Base-by-base conservation (phyloP, 1,140 invertebrate genomes). In the Condylostylus longicornis region DNA sequence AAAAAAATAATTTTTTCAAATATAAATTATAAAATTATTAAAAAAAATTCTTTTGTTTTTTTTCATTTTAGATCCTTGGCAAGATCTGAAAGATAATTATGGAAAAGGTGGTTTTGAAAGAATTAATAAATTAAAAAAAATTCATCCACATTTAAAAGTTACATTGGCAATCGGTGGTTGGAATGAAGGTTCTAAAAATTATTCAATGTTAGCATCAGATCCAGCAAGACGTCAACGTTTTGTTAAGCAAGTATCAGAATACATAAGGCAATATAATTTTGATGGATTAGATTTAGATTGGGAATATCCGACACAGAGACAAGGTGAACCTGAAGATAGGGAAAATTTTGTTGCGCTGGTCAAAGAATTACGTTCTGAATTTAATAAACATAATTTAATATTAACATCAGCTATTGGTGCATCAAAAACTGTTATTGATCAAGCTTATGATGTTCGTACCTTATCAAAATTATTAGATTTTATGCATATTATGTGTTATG, bases 401-500 rank as follows among this genome's bases (percentile, higher is more conserved):
- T 53, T 87, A 9, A 85, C 80, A 0, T 74, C 82, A 1, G 82
- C 83, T 1, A 67, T 89, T 28, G 77, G 79, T 7, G 77, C 79
- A 1, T 72, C 74, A 3, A 75, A 74, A 48, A 64, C 67, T 19
- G 77, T 72, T 0, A 80, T 85, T 39, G 73, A 82, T 37, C 49
- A 61, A 1, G 79, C 74, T 1, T 91, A 91, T 46, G 76, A 89
- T 53, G 66, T 91, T 13, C 61, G 68, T 7, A 66, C 71, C 45
- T 63, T 91, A 20, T 74, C 78, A 1, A 60, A 72, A 7, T 72
- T 80, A 50, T 56, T 90, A 12, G 83, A 91, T 60, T 79, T 77
- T 28, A 72, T 94, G 17, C 84, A 89, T 47, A 69, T 91, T 42
- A 89, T 90, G 85, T 77, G 77, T 38, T 91, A 90, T 51, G 86